These are phyloP conservation scores for Zosterops borbonicus DNA, from an alignment of 2,113 vertebrate species.

Conservation along the genomic window DNA sequence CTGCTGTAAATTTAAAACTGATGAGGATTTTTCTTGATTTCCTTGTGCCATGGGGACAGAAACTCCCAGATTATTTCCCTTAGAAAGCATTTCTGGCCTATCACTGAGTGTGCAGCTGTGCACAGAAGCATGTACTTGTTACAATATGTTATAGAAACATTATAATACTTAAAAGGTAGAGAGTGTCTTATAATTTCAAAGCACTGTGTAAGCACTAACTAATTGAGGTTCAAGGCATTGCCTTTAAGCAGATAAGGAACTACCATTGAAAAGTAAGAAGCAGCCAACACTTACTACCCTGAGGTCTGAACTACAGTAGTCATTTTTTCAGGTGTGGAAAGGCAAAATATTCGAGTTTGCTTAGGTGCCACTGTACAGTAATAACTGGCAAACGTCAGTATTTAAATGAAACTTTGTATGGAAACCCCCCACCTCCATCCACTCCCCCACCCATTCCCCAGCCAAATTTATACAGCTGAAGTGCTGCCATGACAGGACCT, in stretches of 20 bases:
- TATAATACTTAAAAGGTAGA: neutral
- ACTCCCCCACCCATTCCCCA: neutral
- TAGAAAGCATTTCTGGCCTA: neutral
- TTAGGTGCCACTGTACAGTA: neutral
- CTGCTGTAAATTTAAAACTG: neutral
- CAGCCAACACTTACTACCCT: neutral
- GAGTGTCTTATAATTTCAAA: neutral
- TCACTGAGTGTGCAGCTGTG: neutral
- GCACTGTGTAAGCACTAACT: neutral
- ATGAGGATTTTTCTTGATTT: neutral
- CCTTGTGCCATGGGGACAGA: neutral
- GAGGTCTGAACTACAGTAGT: neutral
- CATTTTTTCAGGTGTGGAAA: neutral
- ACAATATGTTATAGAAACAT: neutral
- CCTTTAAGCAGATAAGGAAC: constrained; percentile 11
- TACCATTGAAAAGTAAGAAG: neutral
- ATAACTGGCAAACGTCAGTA: neutral
- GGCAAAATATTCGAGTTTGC: neutral
- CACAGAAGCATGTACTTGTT: neutral
- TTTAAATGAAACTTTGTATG: neutral
- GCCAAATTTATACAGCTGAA: neutral
- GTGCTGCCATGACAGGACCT: neutral
- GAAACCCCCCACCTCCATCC: neutral
- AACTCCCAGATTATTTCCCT: neutral
- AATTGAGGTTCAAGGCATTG: neutral